Percentiles rank a stretch among this genome's conserved stretches.
Evolutionary conservation across 2,113 vertebrate genomes (phyloP).

Genomic region (Megaleporinus macrocephalus): DNA sequence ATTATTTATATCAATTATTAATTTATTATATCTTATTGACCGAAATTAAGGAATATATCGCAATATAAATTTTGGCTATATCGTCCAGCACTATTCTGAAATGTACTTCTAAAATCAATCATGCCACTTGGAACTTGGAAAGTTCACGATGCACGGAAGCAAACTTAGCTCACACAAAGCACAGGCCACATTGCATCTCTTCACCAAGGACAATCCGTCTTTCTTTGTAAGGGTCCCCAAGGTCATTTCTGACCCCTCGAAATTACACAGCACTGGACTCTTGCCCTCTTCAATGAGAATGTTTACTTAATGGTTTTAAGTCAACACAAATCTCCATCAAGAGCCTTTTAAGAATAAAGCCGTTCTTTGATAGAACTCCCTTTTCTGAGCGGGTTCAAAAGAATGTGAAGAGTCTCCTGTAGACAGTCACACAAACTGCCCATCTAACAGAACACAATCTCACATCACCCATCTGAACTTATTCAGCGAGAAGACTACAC

Average conservation of each 20-base stretch:
- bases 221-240: background rate
- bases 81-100: too few species aligned
- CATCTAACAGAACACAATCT: too few species aligned
- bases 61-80: too few species aligned
- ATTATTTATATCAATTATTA: too few species aligned
- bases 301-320: background rate
- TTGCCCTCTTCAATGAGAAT: background rate
- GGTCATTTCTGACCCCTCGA: background rate
- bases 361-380: background rate
- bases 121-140: too few species aligned
- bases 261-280: slow-evolving; percentile 1
- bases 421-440: too few species aligned
- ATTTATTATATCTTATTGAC: too few species aligned
- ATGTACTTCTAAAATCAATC: too few species aligned
- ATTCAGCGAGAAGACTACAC: too few species aligned
- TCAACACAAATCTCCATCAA: slow-evolving; percentile 17
- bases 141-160: too few species aligned
- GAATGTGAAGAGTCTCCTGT: background rate
- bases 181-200: background rate
- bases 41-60: too few species aligned
- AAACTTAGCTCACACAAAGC: background rate
- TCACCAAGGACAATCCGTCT: background rate
- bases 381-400: background rate
- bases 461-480: too few species aligned
- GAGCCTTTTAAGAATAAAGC: background rate